phyloP scores from a whole-genome alignment of 2,113 vertebrate genomes.

The Phyllopteryx taeniolatus region DNA sequence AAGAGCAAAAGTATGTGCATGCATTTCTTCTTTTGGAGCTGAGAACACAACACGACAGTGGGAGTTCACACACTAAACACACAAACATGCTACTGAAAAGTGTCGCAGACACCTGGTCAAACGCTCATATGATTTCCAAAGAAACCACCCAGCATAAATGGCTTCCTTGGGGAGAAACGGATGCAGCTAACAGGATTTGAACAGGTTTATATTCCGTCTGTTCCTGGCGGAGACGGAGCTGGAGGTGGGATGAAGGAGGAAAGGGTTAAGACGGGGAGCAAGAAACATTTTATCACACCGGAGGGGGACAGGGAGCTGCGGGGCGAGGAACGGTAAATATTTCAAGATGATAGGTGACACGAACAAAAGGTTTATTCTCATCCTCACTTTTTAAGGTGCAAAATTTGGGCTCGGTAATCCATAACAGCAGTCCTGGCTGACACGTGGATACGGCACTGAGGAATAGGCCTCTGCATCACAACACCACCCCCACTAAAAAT shows the following conservation, averaged over 20 bases:
- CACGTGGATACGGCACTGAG: slow-evolving; percentile 60
- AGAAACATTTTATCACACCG: slow-evolving; percentile 72
- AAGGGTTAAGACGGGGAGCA: slow-evolving; percentile 68
- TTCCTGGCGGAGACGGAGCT: slow-evolving; percentile 39
- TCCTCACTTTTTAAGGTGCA: slow-evolving; percentile 75
- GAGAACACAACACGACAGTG: slow-evolving; percentile 55
- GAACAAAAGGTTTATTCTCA: slow-evolving; percentile 76
- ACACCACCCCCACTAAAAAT: slow-evolving; percentile 10
- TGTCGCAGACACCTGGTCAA: slow-evolving; percentile 72
- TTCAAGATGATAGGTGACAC: slow-evolving; percentile 77
- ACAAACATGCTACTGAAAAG: slow-evolving; percentile 64
- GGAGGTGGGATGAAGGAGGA: slow-evolving; percentile 52
- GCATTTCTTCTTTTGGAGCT: slow-evolving; percentile 50
- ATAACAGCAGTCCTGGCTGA: slow-evolving; percentile 62
- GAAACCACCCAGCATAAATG: slow-evolving; percentile 55
- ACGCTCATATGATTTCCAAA: slow-evolving; percentile 61
- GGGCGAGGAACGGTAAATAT: slow-evolving; percentile 70
- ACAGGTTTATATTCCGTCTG: slow-evolving; percentile 52
- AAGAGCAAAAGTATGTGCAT: slow-evolving; percentile 50
- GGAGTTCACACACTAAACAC: slow-evolving; percentile 58
- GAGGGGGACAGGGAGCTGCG: slow-evolving; percentile 65
- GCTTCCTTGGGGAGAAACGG: slow-evolving; percentile 50
- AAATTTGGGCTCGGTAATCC: slow-evolving; percentile 70
- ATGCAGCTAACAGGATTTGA: slow-evolving; percentile 47
- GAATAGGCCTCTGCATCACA: slow-evolving; percentile 48